Percentiles rank a stretch among this genome's conserved stretches.
Evolutionary conservation across 2,797 vertebrate genomes (phyloP).

Genomic region (Chaenodraco wilsoni): DNA sequence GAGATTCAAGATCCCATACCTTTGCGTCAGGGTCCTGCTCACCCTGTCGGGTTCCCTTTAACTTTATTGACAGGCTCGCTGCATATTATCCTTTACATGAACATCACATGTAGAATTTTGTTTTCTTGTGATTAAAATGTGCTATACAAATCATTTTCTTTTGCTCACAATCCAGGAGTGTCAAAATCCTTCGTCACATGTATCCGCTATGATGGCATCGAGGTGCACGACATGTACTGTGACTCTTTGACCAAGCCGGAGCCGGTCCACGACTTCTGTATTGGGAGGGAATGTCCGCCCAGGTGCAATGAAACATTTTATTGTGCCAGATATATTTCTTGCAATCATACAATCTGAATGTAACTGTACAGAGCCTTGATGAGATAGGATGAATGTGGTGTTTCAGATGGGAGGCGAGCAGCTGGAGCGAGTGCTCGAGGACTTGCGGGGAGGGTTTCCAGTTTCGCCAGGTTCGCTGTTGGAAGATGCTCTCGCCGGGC

Average conservation of each 20-base stretch:
- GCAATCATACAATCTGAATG: background rate
- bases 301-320: slow-evolving; percentile 78
- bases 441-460: slow-evolving; percentile 96
- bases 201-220: slow-evolving; percentile 93
- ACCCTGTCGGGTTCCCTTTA: too few relatives aligned
- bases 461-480: slow-evolving; percentile 95
- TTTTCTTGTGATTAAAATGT: background rate
- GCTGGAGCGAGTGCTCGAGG: slow-evolving; percentile 97
- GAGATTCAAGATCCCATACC: too few relatives aligned
- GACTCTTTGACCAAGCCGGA: slow-evolving; percentile 95
- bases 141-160: background rate
- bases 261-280: slow-evolving; percentile 97
- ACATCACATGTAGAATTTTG: too few relatives aligned
- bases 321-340: background rate
- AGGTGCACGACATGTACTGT: slow-evolving; percentile 95
- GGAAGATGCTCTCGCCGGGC: slow-evolving; percentile 98
- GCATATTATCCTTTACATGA: too few relatives aligned
- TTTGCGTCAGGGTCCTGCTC: too few relatives aligned
- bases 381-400: background rate
- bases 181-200: slow-evolving; percentile 94
- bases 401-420: slow-evolving; percentile 96
- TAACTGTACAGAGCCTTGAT: background rate
- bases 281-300: slow-evolving; percentile 95
- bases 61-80: too few relatives aligned
- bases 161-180: slow-evolving; percentile 83